Evolutionary conservation across 2,113 vertebrate genomes (phyloP).

Genomic region (Semnornis frantzii): DNA sequence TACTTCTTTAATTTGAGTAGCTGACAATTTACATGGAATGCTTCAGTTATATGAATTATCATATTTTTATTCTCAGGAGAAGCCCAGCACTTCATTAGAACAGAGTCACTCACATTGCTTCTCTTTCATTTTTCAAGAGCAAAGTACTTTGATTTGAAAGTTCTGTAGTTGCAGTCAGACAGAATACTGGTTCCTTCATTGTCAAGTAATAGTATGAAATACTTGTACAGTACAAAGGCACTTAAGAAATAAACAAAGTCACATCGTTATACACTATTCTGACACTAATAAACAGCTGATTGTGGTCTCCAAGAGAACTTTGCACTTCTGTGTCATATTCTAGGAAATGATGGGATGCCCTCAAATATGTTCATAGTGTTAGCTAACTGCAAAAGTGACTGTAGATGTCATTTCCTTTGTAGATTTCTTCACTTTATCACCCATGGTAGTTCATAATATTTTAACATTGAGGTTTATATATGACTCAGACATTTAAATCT

Average conservation of each 20-base stretch:
- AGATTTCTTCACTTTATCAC: conserved; percentile 62
- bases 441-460: conserved; percentile 47
- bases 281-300: conserved; percentile 56
- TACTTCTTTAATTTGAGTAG: conserved; percentile 62
- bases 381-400: conserved; percentile 52
- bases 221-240: conserved; percentile 8
- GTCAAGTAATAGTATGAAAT: background rate
- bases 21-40: conserved; percentile 34
- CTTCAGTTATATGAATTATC: conserved; percentile 28
- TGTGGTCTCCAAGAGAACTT: conserved; percentile 27
- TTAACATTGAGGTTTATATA: conserved; percentile 6
- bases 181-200: background rate
- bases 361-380: conserved; percentile 37
- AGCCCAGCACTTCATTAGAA: background rate
- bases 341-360: conserved; percentile 42
- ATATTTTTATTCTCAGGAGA: conserved; percentile 10
- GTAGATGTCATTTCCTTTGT: conserved; percentile 57
- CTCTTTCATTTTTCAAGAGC: conserved; percentile 59
- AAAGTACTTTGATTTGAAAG: conserved; percentile 34
- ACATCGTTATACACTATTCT: conserved; percentile 29
- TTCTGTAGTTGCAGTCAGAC: conserved; percentile 11
- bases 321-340: conserved; percentile 44
- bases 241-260: conserved; percentile 46
- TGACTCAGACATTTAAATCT: conserved; percentile 46
- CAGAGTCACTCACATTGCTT: conserved; percentile 3